Evolutionary conservation across 2,888 invertebrate genomes (phyloP).

Genomic region (Laspeyria flexula): DNA sequence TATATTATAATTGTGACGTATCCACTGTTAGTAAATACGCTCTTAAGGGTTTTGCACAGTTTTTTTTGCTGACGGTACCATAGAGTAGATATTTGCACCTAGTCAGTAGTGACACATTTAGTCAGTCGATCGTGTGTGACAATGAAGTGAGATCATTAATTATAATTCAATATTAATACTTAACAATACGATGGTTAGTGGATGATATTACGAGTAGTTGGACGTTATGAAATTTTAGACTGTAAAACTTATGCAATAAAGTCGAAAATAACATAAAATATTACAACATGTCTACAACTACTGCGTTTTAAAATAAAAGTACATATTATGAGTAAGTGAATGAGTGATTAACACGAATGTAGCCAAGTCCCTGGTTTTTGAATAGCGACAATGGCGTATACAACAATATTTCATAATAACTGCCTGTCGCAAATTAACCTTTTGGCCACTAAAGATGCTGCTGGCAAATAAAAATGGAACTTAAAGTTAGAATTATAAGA

Average conservation of each 20-base stretch:
- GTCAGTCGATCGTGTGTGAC: slow-evolving; percentile 75
- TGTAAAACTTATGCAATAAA: slow-evolving; percentile 27
- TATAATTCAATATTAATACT: slow-evolving; percentile 82
- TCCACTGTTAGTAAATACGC: too few species aligned
- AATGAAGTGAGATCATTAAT: slow-evolving; percentile 83
- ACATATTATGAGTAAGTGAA: slow-evolving; percentile 34
- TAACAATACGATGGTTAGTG: slow-evolving; percentile 76
- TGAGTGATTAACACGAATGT: slow-evolving; percentile 36
- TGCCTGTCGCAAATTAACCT: slow-evolving; percentile 2
- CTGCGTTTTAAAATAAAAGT: slow-evolving; percentile 30
- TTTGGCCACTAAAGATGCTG: too few species aligned
- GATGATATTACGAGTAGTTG: slow-evolving; percentile 54
- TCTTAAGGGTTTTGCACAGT: too few species aligned
- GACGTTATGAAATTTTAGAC: slow-evolving; percentile 45
- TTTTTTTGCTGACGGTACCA: too few species aligned
- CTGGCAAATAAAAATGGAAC: too few species aligned
- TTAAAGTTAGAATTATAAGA: too few species aligned
- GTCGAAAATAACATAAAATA: slow-evolving; percentile 43
- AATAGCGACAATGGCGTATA: slow-evolving; percentile 14
- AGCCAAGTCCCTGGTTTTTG: slow-evolving; percentile 7
- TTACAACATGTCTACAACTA: slow-evolving; percentile 37
- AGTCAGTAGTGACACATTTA: slow-evolving; percentile 62
- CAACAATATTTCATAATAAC: slow-evolving; percentile 35
- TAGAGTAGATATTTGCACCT: slow-evolving; percentile 24
- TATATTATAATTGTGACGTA: too few species aligned